Evolutionary conservation across 2,797 vertebrate genomes (phyloP).

Genomic region (Thaleichthys pacificus): DNA sequence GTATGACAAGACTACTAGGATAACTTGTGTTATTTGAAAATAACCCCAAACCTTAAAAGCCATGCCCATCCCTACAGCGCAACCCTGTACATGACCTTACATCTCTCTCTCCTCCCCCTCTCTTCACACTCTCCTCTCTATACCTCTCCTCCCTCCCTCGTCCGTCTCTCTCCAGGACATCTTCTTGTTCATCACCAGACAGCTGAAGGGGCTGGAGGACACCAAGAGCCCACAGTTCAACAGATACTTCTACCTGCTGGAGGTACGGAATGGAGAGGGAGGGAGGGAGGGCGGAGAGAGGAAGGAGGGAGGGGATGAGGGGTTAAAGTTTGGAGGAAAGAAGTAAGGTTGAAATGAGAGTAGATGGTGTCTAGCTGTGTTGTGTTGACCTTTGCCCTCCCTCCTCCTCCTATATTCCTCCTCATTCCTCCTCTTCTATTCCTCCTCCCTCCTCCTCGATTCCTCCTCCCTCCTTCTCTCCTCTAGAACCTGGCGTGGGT

Average conservation of each 20-base stretch:
- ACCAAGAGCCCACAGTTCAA: slow-evolving; percentile 99
- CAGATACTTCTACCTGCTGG: slow-evolving; percentile 99
- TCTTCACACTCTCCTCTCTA: not conserved
- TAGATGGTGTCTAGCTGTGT: not conserved
- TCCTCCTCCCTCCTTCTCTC: not conserved
- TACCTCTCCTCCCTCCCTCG: no score
- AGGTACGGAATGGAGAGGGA: slow-evolving; percentile 76
- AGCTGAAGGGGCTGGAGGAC: slow-evolving; percentile 97
- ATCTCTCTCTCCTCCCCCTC: no score
- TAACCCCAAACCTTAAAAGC: no score
- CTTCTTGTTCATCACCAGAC: slow-evolving; percentile 99
- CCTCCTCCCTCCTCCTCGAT: no score
- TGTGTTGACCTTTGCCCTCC: not conserved
- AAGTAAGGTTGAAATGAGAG: not conserved
- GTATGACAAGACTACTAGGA: no score
- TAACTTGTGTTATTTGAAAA: no score
- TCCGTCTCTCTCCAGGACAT: slow-evolving; percentile 84
- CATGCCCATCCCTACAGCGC: no score
- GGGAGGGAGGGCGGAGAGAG: not conserved
- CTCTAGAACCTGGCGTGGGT: slow-evolving; percentile 97
- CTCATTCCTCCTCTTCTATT: no score
- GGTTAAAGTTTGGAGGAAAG: not conserved
- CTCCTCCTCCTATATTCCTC: no score
- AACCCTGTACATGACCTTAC: no score
- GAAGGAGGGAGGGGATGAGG: not conserved